Percentiles rank a stretch among this genome's conserved stretches.
Conservation (phyloP, 2,113 vertebrate species). For the Siphamia tubifer region DNA sequence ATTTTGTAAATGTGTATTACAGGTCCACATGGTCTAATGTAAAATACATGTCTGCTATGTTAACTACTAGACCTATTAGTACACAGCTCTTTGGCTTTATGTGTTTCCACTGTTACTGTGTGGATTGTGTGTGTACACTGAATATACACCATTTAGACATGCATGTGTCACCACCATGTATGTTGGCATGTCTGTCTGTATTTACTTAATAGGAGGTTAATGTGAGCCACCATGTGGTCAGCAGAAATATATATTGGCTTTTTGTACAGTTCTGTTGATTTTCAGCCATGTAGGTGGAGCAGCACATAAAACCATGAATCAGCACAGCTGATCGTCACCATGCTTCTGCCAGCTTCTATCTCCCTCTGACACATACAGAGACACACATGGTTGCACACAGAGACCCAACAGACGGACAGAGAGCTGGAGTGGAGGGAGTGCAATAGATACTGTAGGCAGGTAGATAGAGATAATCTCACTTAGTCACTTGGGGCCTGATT, state of each 20-base stretch:
- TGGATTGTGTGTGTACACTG: conserved; percentile 1
- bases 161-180: conserved; percentile 40
- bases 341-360: conserved; percentile 27
- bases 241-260: conserved; percentile 30
- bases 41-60: neutral
- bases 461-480: conserved; percentile 73
- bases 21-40: neutral
- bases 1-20: neutral
- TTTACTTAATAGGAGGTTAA: conserved; percentile 46
- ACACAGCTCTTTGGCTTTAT: too few species aligned
- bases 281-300: conserved; percentile 47
- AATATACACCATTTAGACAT: too few species aligned
- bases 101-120: conserved; percentile 4
- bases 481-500: conserved; percentile 74
- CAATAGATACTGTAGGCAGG: conserved; percentile 53
- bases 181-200: conserved; percentile 47
- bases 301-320: conserved; percentile 63
- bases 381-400: neutral
- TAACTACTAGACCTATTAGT: too few species aligned
- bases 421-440: conserved; percentile 17
- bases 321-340: conserved; percentile 51
- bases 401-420: neutral
- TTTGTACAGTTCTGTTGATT: conserved; percentile 48
- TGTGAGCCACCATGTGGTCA: conserved; percentile 35
- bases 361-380: neutral